Evolutionary conservation across 2,888 invertebrate species (phyloP).

Genomic region (Epsilonema sp.): DNA sequence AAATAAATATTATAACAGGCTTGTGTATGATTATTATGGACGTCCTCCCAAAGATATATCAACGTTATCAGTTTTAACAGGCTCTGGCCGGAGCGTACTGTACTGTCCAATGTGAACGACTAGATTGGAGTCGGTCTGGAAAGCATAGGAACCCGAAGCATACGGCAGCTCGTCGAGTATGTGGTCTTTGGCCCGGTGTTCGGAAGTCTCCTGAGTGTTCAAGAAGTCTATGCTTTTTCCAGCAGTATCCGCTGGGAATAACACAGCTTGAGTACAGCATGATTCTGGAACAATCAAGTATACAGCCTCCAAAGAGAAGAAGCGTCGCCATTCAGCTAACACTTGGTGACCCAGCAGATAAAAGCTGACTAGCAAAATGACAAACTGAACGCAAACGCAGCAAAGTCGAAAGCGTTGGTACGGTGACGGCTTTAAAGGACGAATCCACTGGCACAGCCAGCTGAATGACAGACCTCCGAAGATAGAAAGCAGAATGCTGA

Average conservation of each 20-base stretch:
- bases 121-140: constrained; percentile 1
- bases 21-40: too few species aligned
- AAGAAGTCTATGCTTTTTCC: too few species aligned
- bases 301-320: not conserved
- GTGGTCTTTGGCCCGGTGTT: not conserved
- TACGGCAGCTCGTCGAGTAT: not conserved
- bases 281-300: constrained; percentile 2
- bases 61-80: not conserved
- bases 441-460: too few species aligned
- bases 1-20: too few species aligned
- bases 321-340: constrained; percentile 9
- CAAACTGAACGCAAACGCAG: not conserved
- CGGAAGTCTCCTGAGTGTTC: too few species aligned
- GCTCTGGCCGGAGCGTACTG: not conserved
- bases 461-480: not conserved
- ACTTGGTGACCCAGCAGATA: constrained; percentile 8
- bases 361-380: not conserved
- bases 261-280: constrained; percentile 4
- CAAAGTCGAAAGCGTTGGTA: too few species aligned
- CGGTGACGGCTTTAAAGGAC: too few species aligned
- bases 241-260: too few species aligned
- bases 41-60: too few species aligned
- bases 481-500: not conserved
- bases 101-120: not conserved
- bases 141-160: not conserved